Conservation (phyloP, 2,797 vertebrate genomes). For the Pristis pectinata region DNA sequence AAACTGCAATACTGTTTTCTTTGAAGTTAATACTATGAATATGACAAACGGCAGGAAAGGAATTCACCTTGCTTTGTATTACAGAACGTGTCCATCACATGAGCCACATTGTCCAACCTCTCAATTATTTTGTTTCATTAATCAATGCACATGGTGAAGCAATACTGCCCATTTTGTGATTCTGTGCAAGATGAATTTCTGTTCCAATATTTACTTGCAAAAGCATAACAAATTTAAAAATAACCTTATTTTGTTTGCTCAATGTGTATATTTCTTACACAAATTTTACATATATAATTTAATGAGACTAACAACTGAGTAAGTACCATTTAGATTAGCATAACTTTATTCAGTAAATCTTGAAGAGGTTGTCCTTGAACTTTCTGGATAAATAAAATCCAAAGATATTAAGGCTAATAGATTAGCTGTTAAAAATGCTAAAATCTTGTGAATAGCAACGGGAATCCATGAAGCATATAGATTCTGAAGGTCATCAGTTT, state of each 20-base stretch:
- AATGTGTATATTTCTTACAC: background rate
- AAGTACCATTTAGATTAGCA: background rate
- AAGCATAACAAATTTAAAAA: too few species aligned
- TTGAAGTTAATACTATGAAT: background rate
- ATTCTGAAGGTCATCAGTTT: background rate
- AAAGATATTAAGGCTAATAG: background rate
- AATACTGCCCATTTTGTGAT: too few species aligned
- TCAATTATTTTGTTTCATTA: too few species aligned
- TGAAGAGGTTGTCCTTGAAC: background rate
- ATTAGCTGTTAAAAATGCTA: background rate
- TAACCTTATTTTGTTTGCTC: background rate
- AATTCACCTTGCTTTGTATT: too few species aligned
- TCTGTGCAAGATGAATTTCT: too few species aligned
- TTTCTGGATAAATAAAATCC: background rate
- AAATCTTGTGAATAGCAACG: background rate
- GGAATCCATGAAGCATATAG: background rate
- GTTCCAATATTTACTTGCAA: too few species aligned
- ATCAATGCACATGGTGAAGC: too few species aligned
- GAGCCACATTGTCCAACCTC: too few species aligned
- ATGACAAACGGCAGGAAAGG: too few species aligned
- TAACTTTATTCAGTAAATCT: background rate
- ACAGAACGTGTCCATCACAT: too few species aligned
- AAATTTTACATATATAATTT: background rate
- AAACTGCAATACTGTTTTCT: background rate
- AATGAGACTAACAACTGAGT: background rate